Evolutionary conservation across 2,113 vertebrate species (phyloP).

Genomic region (Tyto alba): DNA sequence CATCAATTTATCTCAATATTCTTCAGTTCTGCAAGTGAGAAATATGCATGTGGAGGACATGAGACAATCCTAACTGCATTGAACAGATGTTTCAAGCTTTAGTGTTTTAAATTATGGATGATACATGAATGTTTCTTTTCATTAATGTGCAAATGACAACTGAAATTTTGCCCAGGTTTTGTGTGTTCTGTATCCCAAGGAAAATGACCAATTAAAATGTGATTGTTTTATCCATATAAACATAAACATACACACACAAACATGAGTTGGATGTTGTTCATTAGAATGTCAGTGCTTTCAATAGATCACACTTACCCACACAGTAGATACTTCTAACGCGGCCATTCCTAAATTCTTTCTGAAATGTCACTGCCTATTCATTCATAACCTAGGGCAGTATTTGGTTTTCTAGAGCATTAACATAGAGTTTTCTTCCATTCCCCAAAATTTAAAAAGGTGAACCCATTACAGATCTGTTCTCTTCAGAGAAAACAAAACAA

Average conservation of each 20-base stretch:
- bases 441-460: neutral
- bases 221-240: neutral
- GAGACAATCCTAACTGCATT: neutral
- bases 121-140: conserved; percentile 5
- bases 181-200: neutral
- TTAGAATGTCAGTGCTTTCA: neutral
- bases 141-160: conserved; percentile 35
- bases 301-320: neutral
- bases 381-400: neutral
- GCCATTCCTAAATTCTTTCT: neutral
- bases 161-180: neutral
- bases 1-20: conserved; percentile 25
- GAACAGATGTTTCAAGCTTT: conserved; percentile 42
- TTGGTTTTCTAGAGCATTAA: neutral
- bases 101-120: conserved; percentile 50
- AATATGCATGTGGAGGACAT: conserved; percentile 3
- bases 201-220: neutral
- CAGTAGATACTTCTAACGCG: neutral
- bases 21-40: neutral
- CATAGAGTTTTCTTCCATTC: neutral
- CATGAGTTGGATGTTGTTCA: neutral
- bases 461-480: neutral
- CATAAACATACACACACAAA: neutral
- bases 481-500: neutral
- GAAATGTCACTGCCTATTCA: neutral